These are phyloP conservation scores for Eudemis profundana DNA, from an alignment of 2,888 invertebrate species.

Conservation along the genomic window DNA sequence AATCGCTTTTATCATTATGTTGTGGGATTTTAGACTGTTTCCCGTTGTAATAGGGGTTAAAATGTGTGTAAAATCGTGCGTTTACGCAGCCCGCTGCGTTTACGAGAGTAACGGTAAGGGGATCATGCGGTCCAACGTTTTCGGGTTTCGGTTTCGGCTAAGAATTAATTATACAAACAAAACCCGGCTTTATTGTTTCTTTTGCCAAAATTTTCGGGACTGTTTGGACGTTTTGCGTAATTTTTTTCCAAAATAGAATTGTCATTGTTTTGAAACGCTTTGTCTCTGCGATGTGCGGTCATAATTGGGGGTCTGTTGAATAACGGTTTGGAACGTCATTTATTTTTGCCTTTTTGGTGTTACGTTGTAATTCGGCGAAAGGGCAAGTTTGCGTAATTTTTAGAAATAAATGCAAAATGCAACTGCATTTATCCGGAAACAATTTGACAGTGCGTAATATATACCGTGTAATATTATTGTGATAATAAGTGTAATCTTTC, in stretches of 20 bases:
- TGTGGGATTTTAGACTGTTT: conserved; percentile 50
- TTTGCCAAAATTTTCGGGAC: conserved; percentile 62
- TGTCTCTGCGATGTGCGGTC: conserved; percentile 40
- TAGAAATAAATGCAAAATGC: no score
- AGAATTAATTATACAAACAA: conserved; percentile 82
- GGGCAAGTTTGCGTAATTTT: not conserved
- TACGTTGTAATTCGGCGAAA: conserved; percentile 4
- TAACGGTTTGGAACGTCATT: conserved; percentile 17
- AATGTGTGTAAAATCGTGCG: conserved; percentile 45
- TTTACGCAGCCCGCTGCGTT: conserved; percentile 70
- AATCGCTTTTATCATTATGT: conserved; percentile 29
- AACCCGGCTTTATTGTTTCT: conserved; percentile 76
- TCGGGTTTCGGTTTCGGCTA: conserved; percentile 67
- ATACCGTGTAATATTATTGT: no score
- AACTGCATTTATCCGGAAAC: not conserved
- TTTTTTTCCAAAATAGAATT: conserved; percentile 66
- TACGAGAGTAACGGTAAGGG: conserved; percentile 75
- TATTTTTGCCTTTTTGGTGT: not conserved
- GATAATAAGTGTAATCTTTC: no score
- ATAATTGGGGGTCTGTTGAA: conserved; percentile 30
- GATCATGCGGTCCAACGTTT: conserved; percentile 73
- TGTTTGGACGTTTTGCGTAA: conserved; percentile 84
- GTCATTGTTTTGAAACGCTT: conserved; percentile 56
- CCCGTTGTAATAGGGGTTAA: conserved; percentile 47
- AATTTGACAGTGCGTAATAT: no score